Percentiles rank a stretch among this genome's conserved stretches.
phyloP scores from a whole-genome alignment of 2,888 invertebrate genomes.

The Drymonia ruficornis region DNA sequence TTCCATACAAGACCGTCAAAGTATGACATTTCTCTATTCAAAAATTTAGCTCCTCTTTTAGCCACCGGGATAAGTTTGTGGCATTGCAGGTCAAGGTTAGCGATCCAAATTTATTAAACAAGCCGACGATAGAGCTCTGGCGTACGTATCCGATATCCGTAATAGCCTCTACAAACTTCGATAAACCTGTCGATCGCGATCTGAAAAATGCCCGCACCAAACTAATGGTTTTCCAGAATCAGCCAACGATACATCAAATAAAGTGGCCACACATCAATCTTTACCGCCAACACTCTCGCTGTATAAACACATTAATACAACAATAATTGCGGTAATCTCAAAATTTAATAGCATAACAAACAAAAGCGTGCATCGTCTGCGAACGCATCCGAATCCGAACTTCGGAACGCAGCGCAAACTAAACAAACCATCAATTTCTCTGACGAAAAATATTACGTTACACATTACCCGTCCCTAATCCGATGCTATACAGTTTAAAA shows the following conservation, averaged over 20 bases:
- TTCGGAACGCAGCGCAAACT: slow-evolving; percentile 50
- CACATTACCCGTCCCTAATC: slow-evolving; percentile 41
- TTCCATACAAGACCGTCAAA: no score
- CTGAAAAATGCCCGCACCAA: slow-evolving; percentile 14
- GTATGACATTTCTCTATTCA: no score
- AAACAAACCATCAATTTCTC: slow-evolving; percentile 45
- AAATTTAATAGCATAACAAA: slow-evolving; percentile 60
- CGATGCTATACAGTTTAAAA: slow-evolving; percentile 52
- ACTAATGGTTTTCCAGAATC: slow-evolving; percentile 13
- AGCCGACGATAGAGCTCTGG: not conserved
- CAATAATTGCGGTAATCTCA: slow-evolving; percentile 51
- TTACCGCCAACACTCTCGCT: slow-evolving; percentile 32
- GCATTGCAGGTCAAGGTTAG: not conserved
- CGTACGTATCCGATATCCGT: not conserved
- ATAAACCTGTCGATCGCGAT: slow-evolving; percentile 18
- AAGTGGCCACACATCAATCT: slow-evolving; percentile 19
- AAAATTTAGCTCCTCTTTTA: no score
- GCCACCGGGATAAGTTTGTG: no score
- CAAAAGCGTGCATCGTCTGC: slow-evolving; percentile 36
- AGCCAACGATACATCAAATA: slow-evolving; percentile 16
- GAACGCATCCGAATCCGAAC: slow-evolving; percentile 43
- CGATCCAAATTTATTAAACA: not conserved
- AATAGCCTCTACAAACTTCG: slow-evolving; percentile 13
- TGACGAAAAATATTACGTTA: slow-evolving; percentile 31
- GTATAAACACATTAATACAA: slow-evolving; percentile 52